Conservation (phyloP, 2,113 vertebrate species). For the rabbit (Oryctolagus cuniculus) region mOryCun1.1 NC_091433.1:32607501-32608000, state of each 20-base stretch:
- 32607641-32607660: background rate
- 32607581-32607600: constrained; percentile 34
- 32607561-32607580: constrained; percentile 52
- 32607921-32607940: background rate
- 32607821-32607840: background rate
- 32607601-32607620: background rate
- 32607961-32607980: background rate
- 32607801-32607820: background rate
- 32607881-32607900: background rate
- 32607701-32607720: background rate
- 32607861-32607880: background rate
- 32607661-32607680: background rate
- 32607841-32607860: background rate
- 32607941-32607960: background rate
- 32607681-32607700: background rate
- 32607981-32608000: background rate
- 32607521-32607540: background rate
- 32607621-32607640: background rate
- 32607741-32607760: background rate
- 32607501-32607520: background rate
- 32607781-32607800: background rate
- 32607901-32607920: background rate
- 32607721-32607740: background rate
- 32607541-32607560: background rate
- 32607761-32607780: background rate